Conservation (phyloP, 1,140 invertebrate species). For the Drosophila obscura region DNA sequence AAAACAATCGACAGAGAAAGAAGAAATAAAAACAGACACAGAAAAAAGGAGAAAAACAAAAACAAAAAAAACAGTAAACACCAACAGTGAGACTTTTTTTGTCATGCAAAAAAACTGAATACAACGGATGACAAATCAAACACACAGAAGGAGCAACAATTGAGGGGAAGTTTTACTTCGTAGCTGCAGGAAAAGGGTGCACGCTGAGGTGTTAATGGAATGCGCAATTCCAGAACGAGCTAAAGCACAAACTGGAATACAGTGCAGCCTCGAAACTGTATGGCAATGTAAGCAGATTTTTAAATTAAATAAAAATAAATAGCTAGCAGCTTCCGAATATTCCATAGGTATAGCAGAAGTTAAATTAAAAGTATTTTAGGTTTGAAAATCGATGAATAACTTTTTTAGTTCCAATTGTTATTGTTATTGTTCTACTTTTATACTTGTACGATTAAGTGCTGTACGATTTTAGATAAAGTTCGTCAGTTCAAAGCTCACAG, state of each 20-base stretch:
- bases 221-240: slow-evolving; percentile 41
- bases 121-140: slow-evolving; percentile 30
- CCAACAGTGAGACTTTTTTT: slow-evolving; percentile 23
- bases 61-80: too few species aligned
- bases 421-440: too few species aligned
- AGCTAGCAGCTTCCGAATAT: too few species aligned
- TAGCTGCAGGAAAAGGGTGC: slow-evolving; percentile 14
- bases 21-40: slow-evolving; percentile 22
- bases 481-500: not conserved
- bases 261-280: not conserved
- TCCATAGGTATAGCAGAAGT: not conserved
- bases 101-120: slow-evolving; percentile 56
- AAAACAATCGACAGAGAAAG: slow-evolving; percentile 20
- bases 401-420: not conserved
- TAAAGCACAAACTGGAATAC: slow-evolving; percentile 9
- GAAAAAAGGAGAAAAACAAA: slow-evolving; percentile 17
- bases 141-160: not conserved
- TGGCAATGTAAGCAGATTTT: too few species aligned
- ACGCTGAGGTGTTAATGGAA: slow-evolving; percentile 71
- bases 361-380: not conserved
- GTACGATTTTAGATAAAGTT: too few species aligned
- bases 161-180: too few species aligned
- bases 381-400: not conserved
- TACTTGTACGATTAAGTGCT: too few species aligned
- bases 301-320: too few species aligned